A percentile compares a stretch with the other conserved stretches of the same genome.
These are phyloP conservation scores for Diprion similis DNA, from an alignment of 1,140 invertebrate species.

Conservation along the genomic window DNA sequence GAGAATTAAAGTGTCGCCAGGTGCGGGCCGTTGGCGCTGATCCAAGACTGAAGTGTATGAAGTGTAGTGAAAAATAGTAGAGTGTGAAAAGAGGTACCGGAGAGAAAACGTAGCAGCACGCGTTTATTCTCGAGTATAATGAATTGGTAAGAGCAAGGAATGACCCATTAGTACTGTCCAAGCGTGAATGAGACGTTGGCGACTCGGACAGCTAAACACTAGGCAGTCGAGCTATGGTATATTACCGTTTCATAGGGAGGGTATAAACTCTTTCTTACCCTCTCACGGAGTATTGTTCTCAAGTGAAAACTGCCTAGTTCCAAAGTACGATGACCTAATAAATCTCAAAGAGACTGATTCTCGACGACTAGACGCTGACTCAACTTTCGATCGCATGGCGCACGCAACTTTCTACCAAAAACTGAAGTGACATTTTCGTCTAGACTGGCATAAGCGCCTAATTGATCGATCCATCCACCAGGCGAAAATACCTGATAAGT, in stretches of 20 bases:
- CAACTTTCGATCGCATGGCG: too few species aligned
- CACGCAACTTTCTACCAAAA: too few species aligned
- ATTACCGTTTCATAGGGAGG: neutral
- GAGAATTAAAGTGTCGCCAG: neutral
- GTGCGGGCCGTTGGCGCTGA: neutral
- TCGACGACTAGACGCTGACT: neutral
- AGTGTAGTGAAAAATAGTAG: too few species aligned
- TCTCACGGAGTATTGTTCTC: neutral
- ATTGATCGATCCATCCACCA: too few species aligned
- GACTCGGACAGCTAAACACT: neutral
- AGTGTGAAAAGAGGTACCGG: neutral
- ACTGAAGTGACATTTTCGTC: too few species aligned
- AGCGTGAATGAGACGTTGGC: neutral
- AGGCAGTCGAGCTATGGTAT: neutral
- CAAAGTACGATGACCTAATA: neutral
- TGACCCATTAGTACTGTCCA: neutral
- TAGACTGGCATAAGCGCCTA: too few species aligned
- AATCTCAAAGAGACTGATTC: neutral
- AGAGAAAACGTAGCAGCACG: neutral
- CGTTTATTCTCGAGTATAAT: neutral
- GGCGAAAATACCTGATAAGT: too few species aligned
- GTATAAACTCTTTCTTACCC: neutral
- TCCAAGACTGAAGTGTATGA: too few species aligned
- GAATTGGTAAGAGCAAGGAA: constrained; percentile 1
- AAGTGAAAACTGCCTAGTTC: neutral